A percentile compares a stretch with the other conserved stretches of the same genome.
phyloP scores from a whole-genome alignment of 2,888 invertebrate genomes.

The Ophioninae sp. region DNA sequence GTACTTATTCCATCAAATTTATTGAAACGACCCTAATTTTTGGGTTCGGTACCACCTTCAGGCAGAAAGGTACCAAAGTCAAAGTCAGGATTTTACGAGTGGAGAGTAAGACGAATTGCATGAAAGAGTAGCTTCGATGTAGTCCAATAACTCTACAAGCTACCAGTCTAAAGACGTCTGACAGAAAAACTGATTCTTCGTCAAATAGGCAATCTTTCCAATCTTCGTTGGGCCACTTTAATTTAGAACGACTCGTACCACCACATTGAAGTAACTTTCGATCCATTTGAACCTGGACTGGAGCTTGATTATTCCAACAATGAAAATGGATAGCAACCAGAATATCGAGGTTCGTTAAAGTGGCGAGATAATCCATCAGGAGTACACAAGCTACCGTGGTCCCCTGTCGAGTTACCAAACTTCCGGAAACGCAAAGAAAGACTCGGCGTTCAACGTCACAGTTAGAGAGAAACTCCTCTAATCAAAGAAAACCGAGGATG shows the following conservation, averaged over 20 bases:
- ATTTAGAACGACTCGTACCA: background rate
- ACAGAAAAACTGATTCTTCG: constrained; percentile 75
- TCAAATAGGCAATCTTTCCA: constrained; percentile 63
- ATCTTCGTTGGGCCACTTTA: constrained; percentile 12
- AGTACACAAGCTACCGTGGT: background rate
- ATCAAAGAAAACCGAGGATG: constrained; percentile 42
- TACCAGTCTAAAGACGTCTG: constrained; percentile 71
- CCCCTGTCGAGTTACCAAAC: background rate
- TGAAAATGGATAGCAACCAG: constrained; percentile 5
- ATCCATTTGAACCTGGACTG: background rate
- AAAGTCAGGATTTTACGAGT: background rate
- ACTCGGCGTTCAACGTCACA: background rate
- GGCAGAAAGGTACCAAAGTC: too few relatives aligned
- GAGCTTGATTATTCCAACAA: background rate
- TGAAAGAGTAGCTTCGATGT: constrained; percentile 48
- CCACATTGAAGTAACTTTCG: background rate
- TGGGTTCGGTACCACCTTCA: too few relatives aligned
- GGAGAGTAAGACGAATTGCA: constrained; percentile 7
- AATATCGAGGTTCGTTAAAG: constrained; percentile 11
- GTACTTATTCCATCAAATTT: too few relatives aligned
- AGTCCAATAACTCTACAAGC: constrained; percentile 54
- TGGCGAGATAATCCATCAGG: constrained; percentile 12
- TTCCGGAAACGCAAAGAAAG: background rate
- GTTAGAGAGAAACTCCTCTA: constrained; percentile 20
- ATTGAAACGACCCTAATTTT: too few relatives aligned